Percentiles rank a stretch among this genome's conserved stretches.
phyloP scores from a whole-genome alignment of 2,797 vertebrate species.

The Myoxocephalus aenaeus region DNA sequence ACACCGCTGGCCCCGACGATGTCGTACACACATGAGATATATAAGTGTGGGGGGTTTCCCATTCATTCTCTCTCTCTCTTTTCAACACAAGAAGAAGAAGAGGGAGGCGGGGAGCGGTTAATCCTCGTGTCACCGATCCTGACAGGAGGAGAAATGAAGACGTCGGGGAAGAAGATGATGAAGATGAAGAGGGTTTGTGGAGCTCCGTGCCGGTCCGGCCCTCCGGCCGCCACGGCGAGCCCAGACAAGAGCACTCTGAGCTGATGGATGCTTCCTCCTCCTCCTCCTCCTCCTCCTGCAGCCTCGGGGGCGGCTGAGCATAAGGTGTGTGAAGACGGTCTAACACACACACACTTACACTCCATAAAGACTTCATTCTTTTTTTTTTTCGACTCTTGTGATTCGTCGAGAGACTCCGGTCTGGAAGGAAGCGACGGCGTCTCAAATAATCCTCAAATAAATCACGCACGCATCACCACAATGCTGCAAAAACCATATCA shows the following conservation, averaged over 20 bases:
- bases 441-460: neutral
- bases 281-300: neutral
- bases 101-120: conserved; percentile 5
- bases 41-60: neutral
- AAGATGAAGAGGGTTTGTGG: conserved; percentile 19
- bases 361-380: conserved; percentile 41
- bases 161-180: neutral
- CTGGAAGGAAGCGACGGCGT: conserved; percentile 35
- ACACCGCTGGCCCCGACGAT: conserved; percentile 19
- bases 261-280: conserved; percentile 47
- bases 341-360: conserved; percentile 52
- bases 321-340: conserved; percentile 57
- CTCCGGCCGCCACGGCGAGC: conserved; percentile 35
- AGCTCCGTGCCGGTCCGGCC: conserved; percentile 33
- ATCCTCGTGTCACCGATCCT: conserved; percentile 24
- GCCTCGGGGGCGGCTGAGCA: conserved; percentile 13
- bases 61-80: neutral
- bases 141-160: conserved; percentile 4
- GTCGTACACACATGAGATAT: conserved; percentile 9
- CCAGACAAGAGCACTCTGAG: conserved; percentile 56
- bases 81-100: conserved; percentile 2
- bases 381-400: neutral
- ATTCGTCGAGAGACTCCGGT: conserved; percentile 20
- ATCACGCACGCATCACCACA: neutral
- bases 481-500: conserved; percentile 41